Evolutionary conservation across 2,797 vertebrate genomes (phyloP).

Genomic region (Gymnopithys bicolor): DNA sequence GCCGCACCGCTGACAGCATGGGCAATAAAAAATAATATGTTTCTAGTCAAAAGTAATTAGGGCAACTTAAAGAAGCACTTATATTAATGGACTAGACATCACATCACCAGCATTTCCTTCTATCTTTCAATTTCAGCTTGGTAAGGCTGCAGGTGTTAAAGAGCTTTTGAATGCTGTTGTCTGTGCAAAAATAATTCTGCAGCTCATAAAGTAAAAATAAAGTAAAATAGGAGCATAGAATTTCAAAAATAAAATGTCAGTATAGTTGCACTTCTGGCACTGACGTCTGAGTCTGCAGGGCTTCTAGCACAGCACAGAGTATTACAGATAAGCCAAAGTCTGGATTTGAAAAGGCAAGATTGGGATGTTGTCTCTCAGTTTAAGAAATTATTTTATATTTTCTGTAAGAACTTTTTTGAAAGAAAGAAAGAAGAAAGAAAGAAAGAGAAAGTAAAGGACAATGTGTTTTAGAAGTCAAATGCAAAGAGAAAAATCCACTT

Average conservation of each 20-base stretch:
- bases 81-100: conserved; percentile 47
- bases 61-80: conserved; percentile 45
- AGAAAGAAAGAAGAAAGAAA: neutral
- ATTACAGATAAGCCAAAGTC: neutral
- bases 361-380: neutral
- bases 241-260: conserved; percentile 13
- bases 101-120: neutral
- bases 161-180: conserved; percentile 65
- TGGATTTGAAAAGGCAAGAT: neutral
- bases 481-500: neutral
- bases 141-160: conserved; percentile 75
- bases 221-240: conserved; percentile 59
- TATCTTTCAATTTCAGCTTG: conserved; percentile 49
- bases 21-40: conserved; percentile 71
- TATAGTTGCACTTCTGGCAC: neutral
- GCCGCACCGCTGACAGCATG: neutral
- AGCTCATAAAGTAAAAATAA: conserved; percentile 29
- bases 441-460: neutral
- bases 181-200: conserved; percentile 62
- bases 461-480: neutral
- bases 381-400: neutral
- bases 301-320: neutral
- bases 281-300: neutral
- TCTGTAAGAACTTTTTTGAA: neutral
- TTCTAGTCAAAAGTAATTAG: conserved; percentile 70